Conservation (phyloP, 2,888 invertebrate species). For the Drosophila koepferae region DNA sequence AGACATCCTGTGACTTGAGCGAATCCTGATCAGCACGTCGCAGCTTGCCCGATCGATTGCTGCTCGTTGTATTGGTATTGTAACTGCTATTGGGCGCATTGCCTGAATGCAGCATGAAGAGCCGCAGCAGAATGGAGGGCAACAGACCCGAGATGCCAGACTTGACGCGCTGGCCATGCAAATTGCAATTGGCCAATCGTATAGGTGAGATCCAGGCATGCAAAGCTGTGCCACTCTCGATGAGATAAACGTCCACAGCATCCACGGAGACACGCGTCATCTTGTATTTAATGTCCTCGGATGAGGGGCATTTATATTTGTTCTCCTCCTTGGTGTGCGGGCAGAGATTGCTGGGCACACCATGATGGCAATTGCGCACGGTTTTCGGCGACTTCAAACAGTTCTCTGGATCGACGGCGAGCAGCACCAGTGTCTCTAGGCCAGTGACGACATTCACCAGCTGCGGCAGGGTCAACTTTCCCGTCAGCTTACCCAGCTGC, state of each 20-base stretch:
- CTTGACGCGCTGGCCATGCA: conserved; percentile 96
- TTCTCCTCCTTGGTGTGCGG: conserved; percentile 89
- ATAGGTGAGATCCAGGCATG: conserved; percentile 96
- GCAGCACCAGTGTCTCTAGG: conserved; percentile 94
- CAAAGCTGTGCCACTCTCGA: conserved; percentile 94
- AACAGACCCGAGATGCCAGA: conserved; percentile 95
- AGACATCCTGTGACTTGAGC: conserved; percentile 77
- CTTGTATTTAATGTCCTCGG: conserved; percentile 95
- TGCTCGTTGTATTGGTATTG: conserved; percentile 88
- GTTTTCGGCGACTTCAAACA: conserved; percentile 93
- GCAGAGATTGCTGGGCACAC: conserved; percentile 89
- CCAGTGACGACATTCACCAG: conserved; percentile 94
- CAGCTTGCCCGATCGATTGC: conserved; percentile 84
- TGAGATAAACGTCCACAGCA: conserved; percentile 94
- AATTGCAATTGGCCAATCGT: conserved; percentile 95
- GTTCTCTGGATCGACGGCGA: conserved; percentile 96
- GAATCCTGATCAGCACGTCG: conserved; percentile 83
- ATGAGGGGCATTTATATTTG: conserved; percentile 91
- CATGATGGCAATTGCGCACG: conserved; percentile 92
- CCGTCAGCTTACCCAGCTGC: conserved; percentile 96
- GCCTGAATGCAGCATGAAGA: conserved; percentile 88
- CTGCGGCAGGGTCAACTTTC: conserved; percentile 95
- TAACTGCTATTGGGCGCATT: conserved; percentile 85
- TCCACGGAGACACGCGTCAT: conserved; percentile 96
- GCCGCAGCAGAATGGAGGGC: conserved; percentile 89